Percentiles rank a stretch among this genome's conserved stretches.
Evolutionary conservation across 2,888 invertebrate species (phyloP).

Genomic region (Zaprionus lineosus): DNA sequence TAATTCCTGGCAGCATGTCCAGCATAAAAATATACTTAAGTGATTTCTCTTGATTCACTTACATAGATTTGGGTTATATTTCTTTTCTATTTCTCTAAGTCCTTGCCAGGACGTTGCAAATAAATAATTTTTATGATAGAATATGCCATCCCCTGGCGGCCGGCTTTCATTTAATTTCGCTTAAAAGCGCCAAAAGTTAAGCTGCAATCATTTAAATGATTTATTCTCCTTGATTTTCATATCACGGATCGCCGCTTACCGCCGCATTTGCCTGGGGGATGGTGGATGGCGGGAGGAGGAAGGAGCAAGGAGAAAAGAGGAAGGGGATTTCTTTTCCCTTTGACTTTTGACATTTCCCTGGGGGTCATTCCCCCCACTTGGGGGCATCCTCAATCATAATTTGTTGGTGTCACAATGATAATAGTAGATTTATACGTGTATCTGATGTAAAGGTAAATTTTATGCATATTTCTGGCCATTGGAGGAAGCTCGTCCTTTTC

Average conservation of each 20-base stretch:
- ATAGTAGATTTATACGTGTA: conserved; percentile 73
- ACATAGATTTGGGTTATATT: conserved; percentile 79
- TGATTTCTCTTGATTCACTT: conserved; percentile 79
- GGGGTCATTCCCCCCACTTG: conserved; percentile 36
- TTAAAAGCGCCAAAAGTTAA: conserved; percentile 78
- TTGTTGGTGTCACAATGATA: conserved; percentile 79
- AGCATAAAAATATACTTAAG: conserved; percentile 79
- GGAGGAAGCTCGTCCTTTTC: too few species aligned
- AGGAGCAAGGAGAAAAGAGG: too few species aligned
- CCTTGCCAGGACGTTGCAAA: conserved; percentile 52
- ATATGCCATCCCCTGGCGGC: conserved; percentile 30
- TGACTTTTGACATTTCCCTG: conserved; percentile 19
- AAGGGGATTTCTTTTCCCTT: conserved; percentile 20
- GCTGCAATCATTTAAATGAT: conserved; percentile 78
- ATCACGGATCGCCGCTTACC: conserved; percentile 63
- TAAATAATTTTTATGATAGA: conserved; percentile 76
- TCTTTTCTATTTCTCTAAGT: conserved; percentile 51
- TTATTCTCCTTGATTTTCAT: conserved; percentile 77
- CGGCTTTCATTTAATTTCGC: conserved; percentile 76
- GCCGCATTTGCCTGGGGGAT: too few species aligned
- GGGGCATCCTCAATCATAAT: conserved; percentile 75
- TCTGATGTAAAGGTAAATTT: conserved; percentile 60
- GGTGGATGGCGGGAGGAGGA: too few species aligned
- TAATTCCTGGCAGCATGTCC: conserved; percentile 79
- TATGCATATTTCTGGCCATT: too few species aligned